Percentiles rank a stretch among this genome's conserved stretches.
These are phyloP conservation scores for Oligia strigilis DNA, from an alignment of 2,888 invertebrate genomes.

Conservation along the genomic window DNA sequence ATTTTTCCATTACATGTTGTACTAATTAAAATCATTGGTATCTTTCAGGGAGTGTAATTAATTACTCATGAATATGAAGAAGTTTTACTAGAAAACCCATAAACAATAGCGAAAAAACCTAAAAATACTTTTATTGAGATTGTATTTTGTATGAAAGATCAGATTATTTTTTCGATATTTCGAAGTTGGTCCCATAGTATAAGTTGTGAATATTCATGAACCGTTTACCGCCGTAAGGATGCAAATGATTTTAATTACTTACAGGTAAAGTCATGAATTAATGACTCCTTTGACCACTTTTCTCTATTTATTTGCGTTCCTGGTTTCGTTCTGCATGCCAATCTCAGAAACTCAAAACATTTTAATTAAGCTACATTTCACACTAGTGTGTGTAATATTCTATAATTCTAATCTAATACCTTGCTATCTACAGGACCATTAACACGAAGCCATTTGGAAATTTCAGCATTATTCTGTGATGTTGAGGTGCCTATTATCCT, in stretches of 20 bases:
- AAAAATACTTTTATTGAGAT: too few relatives aligned
- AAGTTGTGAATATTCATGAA: neutral
- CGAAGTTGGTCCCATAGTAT: too few relatives aligned
- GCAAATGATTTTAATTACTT: conserved; percentile 6
- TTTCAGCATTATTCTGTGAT: too few relatives aligned
- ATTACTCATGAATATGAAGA: neutral
- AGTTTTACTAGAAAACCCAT: neutral
- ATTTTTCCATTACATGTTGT: neutral
- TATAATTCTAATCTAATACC: neutral
- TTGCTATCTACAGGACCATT: too few relatives aligned
- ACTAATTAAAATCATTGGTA: neutral
- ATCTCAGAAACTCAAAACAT: neutral
- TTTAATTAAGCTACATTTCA: neutral
- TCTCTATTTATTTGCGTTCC: accelerated
- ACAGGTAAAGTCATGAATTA: neutral
- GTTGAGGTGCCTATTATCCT: too few relatives aligned
- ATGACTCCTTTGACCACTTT: neutral
- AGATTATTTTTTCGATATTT: too few relatives aligned
- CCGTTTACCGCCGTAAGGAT: neutral
- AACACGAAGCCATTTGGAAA: too few relatives aligned
- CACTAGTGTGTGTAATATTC: neutral
- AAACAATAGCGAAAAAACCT: neutral
- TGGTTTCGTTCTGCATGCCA: neutral
- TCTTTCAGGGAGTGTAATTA: neutral
- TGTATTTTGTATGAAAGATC: too few relatives aligned